Evolutionary conservation across 30 jellyfish, hydroid and myxozoan species (phyloP).

Genomic region (Aurelia sp.): DNA sequence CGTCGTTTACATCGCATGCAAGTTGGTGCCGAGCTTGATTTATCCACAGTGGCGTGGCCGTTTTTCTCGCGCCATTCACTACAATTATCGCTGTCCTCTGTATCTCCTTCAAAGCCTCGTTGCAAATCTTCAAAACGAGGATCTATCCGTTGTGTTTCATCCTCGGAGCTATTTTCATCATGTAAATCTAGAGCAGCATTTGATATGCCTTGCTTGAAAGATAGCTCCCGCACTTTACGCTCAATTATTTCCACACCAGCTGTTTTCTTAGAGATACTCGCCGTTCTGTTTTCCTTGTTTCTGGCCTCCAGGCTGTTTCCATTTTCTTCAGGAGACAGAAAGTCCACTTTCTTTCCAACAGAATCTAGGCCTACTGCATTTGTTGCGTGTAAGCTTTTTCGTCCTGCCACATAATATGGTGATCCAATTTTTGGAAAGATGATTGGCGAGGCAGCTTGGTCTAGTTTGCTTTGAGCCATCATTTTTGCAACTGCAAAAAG

Average conservation of each 20-base stretch:
- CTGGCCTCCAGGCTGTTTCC: no score
- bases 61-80: not conserved
- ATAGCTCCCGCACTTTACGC: not conserved
- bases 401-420: not conserved
- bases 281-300: no score
- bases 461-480: slow-evolving; percentile 3
- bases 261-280: no score
- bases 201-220: no score
- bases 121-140: not conserved
- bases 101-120: slow-evolving; percentile 45
- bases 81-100: slow-evolving; percentile 43
- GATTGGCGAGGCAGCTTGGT: not conserved
- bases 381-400: not conserved
- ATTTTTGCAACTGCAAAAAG: not conserved
- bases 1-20: slow-evolving; percentile 40
- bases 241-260: no score
- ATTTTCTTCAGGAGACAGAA: no score
- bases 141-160: no score
- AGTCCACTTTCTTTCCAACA: no score
- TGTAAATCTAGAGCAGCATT: no score
- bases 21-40: slow-evolving; percentile 22
- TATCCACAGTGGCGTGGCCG: slow-evolving; percentile 1
- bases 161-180: not conserved
- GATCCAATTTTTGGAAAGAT: no score
- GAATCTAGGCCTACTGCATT: no score